Conservation (phyloP, 2,797 vertebrate genomes). For the Melanotaenia boesemani region DNA sequence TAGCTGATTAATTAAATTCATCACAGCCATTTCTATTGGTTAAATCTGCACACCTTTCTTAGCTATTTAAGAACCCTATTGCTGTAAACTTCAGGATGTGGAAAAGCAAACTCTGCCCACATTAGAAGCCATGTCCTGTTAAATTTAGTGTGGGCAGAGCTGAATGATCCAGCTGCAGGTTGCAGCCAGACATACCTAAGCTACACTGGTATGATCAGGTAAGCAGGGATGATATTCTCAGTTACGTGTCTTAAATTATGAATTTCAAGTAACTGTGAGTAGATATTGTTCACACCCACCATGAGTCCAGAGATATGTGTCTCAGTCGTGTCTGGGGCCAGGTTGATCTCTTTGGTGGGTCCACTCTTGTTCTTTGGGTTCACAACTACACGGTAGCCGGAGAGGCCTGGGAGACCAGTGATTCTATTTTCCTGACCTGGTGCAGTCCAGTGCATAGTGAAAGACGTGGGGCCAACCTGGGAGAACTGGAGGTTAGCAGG, state of each 20-base stretch:
- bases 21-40: not conserved
- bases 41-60: not conserved
- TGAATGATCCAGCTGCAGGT: no score
- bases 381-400: slow-evolving; percentile 93
- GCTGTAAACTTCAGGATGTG: no score
- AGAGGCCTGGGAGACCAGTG: slow-evolving; percentile 85
- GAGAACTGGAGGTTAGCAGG: slow-evolving; percentile 90
- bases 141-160: no score
- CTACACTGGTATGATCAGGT: not conserved
- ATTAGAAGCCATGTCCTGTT: no score
- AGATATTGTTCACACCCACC: slow-evolving; percentile 79
- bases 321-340: slow-evolving; percentile 90
- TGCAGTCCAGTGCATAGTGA: slow-evolving; percentile 88
- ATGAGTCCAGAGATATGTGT: slow-evolving; percentile 91
- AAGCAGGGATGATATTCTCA: not conserved
- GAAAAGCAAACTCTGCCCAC: no score
- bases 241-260: no score
- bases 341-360: slow-evolving; percentile 91
- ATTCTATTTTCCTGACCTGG: slow-evolving; percentile 87
- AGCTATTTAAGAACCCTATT: not conserved
- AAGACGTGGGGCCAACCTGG: slow-evolving; percentile 89
- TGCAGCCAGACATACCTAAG: no score
- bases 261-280: not conserved
- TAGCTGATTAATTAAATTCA: not conserved
- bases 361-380: slow-evolving; percentile 92